These are phyloP conservation scores for Apotomis capreana DNA, from an alignment of 2,888 invertebrate genomes.

Conservation along the genomic window DNA sequence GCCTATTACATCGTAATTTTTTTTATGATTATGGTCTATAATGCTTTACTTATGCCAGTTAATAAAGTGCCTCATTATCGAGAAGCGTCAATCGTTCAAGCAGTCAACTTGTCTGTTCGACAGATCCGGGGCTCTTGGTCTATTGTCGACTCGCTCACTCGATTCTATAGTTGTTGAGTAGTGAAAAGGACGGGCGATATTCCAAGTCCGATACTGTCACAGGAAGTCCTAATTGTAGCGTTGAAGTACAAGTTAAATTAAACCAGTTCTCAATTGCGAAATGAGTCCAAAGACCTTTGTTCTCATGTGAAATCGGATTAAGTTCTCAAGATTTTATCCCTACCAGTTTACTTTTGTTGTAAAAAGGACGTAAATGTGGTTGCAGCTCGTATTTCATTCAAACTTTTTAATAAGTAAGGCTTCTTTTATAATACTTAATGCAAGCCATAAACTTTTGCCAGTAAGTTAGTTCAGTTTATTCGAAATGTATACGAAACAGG, in stretches of 20 bases:
- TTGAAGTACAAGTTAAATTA: conserved; percentile 37
- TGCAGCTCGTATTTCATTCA: not conserved
- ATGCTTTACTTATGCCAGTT: not conserved
- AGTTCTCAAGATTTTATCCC: conserved; percentile 22
- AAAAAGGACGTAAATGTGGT: not conserved
- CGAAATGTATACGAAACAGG: conserved; percentile 18
- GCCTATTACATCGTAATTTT: not conserved
- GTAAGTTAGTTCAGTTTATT: not conserved
- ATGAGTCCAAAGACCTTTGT: conserved; percentile 55
- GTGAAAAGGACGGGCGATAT: conserved; percentile 6
- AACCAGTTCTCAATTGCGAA: conserved; percentile 40
- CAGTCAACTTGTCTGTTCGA: not conserved
- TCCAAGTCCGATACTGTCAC: conserved; percentile 42
- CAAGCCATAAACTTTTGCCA: not conserved
- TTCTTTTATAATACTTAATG: not conserved
- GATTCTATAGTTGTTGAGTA: not conserved
- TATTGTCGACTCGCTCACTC: conserved; percentile 3
- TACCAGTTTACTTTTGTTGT: conserved; percentile 16
- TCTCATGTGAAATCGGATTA: conserved; percentile 42
- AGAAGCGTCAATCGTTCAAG: conserved; percentile 23
- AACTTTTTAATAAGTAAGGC: not conserved
- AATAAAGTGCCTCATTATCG: conserved; percentile 17
- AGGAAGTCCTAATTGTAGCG: conserved; percentile 70
- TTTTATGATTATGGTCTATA: conserved; percentile 4
- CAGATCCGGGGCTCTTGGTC: not conserved